Evolutionary conservation across 2,888 invertebrate species (phyloP), one percentile per base, ranked within the genome.

Genomic region (Lissocephala sabroskyi): DNA sequence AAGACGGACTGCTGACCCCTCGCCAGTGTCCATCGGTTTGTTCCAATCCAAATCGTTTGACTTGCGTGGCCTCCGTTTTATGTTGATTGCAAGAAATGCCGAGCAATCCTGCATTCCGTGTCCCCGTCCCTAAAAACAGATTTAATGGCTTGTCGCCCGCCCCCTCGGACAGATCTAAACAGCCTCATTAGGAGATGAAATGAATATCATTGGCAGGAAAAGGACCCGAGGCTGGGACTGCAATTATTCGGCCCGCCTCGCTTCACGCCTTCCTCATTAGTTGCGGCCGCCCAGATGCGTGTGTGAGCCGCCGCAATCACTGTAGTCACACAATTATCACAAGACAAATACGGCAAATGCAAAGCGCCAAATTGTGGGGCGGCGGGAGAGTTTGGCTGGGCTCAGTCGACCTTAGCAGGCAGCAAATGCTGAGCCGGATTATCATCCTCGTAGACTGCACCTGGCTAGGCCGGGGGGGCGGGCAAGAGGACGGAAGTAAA

Each of bases 401-500:
- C 23, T 23, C 7, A 23, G 7, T 23, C 23, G 7, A 23, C 23
- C 23, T 23, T 23, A 7, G 23, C 3, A 23, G 7, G 4, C 3
- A 7, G 23, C 3, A 23, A 23, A 23, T 7, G 23, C 23, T 5
- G 3, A 23, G 23, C 23, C 7, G 3, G 4, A 23, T 23, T 23
- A 23, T 23, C 23, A 23, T 23, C 23, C n/a, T n/a, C n/a, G n/a
- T n/a, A n/a, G n/a, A 46, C 14, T 46, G 28, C 43, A 23, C 7
- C n/a, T n/a, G n/a, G n/a, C n/a, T n/a, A n/a, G n/a, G n/a, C n/a
- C n/a, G n/a, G n/a, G n/a, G n/a, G n/a, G n/a, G n/a, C n/a, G n/a
- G n/a, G n/a, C n/a, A n/a, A n/a, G n/a, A n/a, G n/a, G 75, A 75
- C 78, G 79, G 76, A 77, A 64, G 79, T 77, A 79, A 77, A 79